Base-by-base conservation (phyloP, 2,888 invertebrate genomes). In the Pasiphila rectangulata region DNA sequence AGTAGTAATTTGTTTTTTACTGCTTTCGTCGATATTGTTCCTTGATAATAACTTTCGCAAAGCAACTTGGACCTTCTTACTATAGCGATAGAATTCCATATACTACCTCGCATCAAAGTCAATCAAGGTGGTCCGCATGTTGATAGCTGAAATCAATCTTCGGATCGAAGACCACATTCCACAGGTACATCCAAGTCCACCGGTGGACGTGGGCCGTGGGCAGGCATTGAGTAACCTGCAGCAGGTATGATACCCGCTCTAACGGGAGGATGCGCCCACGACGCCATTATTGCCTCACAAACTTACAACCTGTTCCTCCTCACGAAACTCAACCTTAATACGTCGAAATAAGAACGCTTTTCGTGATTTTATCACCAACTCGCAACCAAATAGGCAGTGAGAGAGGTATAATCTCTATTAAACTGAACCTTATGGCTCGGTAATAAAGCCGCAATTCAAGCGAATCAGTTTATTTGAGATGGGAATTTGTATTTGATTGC, bases 141-240 rank as follows among this genome's bases (percentile, higher is more conserved):
- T 27, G 27, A 27, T 27, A 13, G 2, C 3, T 13, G 13, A 7
- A 13, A 27, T 27, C 17, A 32, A 19, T 32, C 32, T 16, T 32
- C 17, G 9, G 10, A 32, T 16, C 29, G 4, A 34, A 12, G 7
- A 7, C 35, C 20, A 35, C 35, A 35, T 21, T 35, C 21, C 37
- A 1, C 2, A 21, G 10, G n/a, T n/a, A 13, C 13, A 27, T 27
- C 3, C 27, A 5, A 4, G 49, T 44, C 49, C 45, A 45, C 19
- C 19, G 25, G 16, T 50, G 32, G 32, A n/a, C 21, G n/a, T n/a
- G 46, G 43, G 46, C 32, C 49, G 49, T 50, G 49, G 49, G 45
- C 45, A 43, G 50, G 17, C 45, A 42, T 50, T 50, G 40, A 38
- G 49, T 23, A 49, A 49, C 15, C n/a, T 20, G 13, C 1, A 13